These are phyloP conservation scores for Panagrolaimus sp. DNA, from an alignment of 1,140 invertebrate species.

Conservation along the genomic window DNA sequence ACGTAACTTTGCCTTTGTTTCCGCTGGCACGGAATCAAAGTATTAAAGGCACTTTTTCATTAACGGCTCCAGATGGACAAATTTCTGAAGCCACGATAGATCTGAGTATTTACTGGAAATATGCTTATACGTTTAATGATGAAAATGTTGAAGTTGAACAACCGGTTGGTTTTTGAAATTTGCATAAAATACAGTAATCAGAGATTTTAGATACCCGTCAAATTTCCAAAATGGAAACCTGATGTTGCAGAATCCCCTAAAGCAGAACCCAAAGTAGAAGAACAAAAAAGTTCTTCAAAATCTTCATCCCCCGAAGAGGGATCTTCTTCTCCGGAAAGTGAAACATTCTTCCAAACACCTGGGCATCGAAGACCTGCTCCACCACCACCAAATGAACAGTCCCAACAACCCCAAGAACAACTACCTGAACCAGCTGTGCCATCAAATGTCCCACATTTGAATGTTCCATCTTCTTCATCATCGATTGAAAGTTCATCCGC, in stretches of 20 bases:
- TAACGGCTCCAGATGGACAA: conserved; percentile 21
- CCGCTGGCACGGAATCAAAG: conserved; percentile 30
- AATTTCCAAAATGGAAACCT: conserved; percentile 4
- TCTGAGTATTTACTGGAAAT: conserved; percentile 38
- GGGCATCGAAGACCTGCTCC: no score
- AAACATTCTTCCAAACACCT: background rate
- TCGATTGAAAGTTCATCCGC: no score
- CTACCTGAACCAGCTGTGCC: no score
- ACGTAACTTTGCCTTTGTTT: conserved; percentile 27
- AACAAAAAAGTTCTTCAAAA: background rate
- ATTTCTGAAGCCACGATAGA: conserved; percentile 32
- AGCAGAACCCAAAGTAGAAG: background rate
- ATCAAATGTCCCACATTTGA: no score
- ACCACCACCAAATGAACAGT: no score
- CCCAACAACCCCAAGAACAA: no score
- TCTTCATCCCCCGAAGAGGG: background rate
- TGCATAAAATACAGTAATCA: background rate
- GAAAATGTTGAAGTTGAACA: conserved; percentile 21
- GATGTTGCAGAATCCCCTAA: background rate
- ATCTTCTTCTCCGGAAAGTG: background rate
- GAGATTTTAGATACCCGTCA: background rate
- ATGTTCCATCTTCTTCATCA: no score
- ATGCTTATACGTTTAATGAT: conserved; percentile 39
- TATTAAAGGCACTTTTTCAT: conserved; percentile 26
- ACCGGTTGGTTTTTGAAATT: conserved; percentile 1